Percentiles rank a stretch among this genome's conserved stretches.
These are phyloP conservation scores for Geophilus truncorum DNA, from an alignment of 2,888 invertebrate species.

Conservation along the genomic window DNA sequence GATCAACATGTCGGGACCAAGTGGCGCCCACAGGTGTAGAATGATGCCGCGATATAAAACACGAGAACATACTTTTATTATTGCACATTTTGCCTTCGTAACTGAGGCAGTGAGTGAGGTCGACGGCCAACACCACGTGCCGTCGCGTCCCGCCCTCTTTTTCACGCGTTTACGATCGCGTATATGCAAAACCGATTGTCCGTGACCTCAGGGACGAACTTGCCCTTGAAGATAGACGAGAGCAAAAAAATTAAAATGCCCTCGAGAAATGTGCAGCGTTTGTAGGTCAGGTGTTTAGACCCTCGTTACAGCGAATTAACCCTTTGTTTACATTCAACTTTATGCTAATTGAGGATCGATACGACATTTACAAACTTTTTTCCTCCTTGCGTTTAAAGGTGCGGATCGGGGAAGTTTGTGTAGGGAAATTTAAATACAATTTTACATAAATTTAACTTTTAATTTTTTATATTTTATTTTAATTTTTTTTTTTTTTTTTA, in stretches of 20 bases:
- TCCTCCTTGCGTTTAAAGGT: not conserved
- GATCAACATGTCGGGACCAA: not conserved
- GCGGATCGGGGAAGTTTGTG: not conserved
- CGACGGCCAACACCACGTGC: not conserved
- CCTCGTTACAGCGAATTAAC: not conserved
- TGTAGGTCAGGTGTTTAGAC: not conserved
- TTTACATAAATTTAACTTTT: not conserved
- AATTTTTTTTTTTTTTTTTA: no score
- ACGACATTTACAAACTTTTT: not conserved
- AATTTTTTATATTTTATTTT: no score
- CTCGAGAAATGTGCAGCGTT: not conserved
- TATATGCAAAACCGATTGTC: slow-evolving; percentile 20
- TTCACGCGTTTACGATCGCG: slow-evolving; percentile 25
- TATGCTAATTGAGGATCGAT: not conserved
- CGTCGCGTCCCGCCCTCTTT: not conserved
- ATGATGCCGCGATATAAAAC: not conserved
- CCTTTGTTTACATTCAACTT: not conserved
- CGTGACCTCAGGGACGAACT: slow-evolving; percentile 18
- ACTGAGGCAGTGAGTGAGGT: not conserved
- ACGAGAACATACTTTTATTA: not conserved
- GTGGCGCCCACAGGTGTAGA: not conserved
- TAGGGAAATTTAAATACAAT: not conserved
- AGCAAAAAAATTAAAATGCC: slow-evolving; percentile 22
- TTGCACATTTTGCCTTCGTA: not conserved
- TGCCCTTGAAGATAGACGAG: slow-evolving; percentile 35